These are phyloP conservation scores for Cephalotes varians DNA, from an alignment of 2,888 invertebrate genomes.

Conservation along the genomic window DNA sequence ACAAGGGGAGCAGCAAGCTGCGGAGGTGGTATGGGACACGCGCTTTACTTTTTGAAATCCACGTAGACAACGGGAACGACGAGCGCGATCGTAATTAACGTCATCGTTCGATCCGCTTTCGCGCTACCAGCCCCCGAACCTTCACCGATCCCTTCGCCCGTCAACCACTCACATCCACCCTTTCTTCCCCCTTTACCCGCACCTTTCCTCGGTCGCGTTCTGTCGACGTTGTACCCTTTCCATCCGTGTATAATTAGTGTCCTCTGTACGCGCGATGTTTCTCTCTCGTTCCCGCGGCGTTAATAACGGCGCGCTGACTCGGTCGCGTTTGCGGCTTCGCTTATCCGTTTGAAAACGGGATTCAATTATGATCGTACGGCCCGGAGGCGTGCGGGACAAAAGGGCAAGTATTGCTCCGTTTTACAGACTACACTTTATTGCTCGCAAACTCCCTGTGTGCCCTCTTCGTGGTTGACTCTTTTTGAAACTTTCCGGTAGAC, in stretches of 20 bases:
- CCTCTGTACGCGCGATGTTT: slow-evolving; percentile 67
- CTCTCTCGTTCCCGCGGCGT: slow-evolving; percentile 67
- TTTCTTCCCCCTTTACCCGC: background rate
- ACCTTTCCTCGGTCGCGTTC: slow-evolving; percentile 60
- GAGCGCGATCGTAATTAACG: slow-evolving; percentile 79
- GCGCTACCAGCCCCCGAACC: slow-evolving; percentile 49
- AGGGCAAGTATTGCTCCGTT: slow-evolving; percentile 55
- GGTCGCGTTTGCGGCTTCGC: slow-evolving; percentile 78
- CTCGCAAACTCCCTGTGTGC: slow-evolving; percentile 34
- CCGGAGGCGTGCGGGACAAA: slow-evolving; percentile 62
- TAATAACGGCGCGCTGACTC: slow-evolving; percentile 69
- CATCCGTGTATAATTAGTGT: slow-evolving; percentile 78
- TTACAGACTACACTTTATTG: slow-evolving; percentile 35
- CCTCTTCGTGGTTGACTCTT: slow-evolving; percentile 28
- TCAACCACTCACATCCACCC: slow-evolving; percentile 4
- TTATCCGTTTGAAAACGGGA: slow-evolving; percentile 78
- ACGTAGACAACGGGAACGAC: slow-evolving; percentile 69
- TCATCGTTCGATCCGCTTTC: slow-evolving; percentile 66
- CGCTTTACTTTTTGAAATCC: slow-evolving; percentile 75
- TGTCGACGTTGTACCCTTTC: slow-evolving; percentile 58
- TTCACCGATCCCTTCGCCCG: slow-evolving; percentile 48
- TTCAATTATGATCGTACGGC: slow-evolving; percentile 78
- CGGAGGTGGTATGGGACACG: slow-evolving; percentile 42
- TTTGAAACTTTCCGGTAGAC: background rate
- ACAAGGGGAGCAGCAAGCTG: slow-evolving; percentile 37